Evolutionary conservation across 2,888 invertebrate species (phyloP), one percentile per base, ranked within the genome.

Genomic region (Sinotaia quadrata): DNA sequence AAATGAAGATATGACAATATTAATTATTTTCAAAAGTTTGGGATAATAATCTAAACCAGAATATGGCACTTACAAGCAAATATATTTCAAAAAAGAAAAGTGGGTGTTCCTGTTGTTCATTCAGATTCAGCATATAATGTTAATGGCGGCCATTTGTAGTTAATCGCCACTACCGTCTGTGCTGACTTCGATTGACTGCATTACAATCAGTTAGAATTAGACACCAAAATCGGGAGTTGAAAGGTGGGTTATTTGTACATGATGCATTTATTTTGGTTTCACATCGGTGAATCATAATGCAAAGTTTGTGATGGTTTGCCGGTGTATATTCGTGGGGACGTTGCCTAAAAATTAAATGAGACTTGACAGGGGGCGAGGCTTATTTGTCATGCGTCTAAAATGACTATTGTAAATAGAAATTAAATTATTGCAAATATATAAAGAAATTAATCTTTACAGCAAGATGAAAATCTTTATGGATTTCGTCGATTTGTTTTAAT

Each of bases 61-160:
- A n/a, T n/a, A n/a, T n/a, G n/a, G n/a, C n/a, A n/a, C n/a, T n/a
- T n/a, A n/a, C 7, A 57, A 57, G 33, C 2, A 4, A 31, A 15
- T 5, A 4, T 5, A 57, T 33, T 33, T 57, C 12, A 12, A 57
- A 57, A 4, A 47, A 15, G 27, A n/a, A 44, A 52, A 59, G 80
- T 80, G 81, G 81, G 83, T 80, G 72, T 68, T 67, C 74, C 78
- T 73, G 49, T 73, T 75, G 76, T 78, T 78, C 75, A 74, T 79
- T 73, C 76, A 67, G 65, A 59, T 54, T 75, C 72, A 74, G 75
- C 72, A 81, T 81, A 79, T 47, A 24, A 47, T 47, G 47, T 78
- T 80, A 82, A 83, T 83, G 83, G 83, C 83, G 78, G 81, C 83
- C 80, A 76, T 78, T 75, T 80, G 74, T 78, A 75, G 74, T 57